These are phyloP conservation scores for Microtus montanus DNA, from an alignment of 2,113 vertebrate species.

Conservation along the genomic window DNA sequence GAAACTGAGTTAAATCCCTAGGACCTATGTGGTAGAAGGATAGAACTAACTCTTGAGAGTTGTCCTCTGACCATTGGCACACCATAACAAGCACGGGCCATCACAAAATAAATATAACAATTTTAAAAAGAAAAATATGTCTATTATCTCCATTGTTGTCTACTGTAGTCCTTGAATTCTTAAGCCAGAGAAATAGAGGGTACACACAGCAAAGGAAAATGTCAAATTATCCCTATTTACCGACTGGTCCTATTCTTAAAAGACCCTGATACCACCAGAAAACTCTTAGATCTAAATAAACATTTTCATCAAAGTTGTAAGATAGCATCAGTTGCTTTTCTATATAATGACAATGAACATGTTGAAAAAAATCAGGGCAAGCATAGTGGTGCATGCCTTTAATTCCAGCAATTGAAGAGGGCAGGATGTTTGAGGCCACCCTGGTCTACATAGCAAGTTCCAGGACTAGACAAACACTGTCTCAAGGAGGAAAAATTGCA, in stretches of 20 bases:
- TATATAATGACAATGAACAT: background rate
- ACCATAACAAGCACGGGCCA: background rate
- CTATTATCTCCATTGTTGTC: background rate
- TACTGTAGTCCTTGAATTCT: background rate
- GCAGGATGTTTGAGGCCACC: background rate
- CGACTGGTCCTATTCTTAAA: background rate
- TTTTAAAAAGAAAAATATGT: background rate
- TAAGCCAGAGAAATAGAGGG: background rate
- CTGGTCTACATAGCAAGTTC: background rate
- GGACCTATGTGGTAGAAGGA: background rate
- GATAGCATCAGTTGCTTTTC: background rate
- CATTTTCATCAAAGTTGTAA: background rate
- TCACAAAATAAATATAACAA: background rate
- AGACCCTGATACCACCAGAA: background rate
- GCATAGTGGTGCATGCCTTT: background rate
- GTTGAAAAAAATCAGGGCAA: background rate
- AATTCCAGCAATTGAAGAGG: background rate
- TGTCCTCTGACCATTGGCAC: background rate
- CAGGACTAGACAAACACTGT: background rate
- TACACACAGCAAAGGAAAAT: background rate
- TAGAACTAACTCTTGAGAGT: background rate
- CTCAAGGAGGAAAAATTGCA: background rate
- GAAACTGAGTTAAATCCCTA: background rate
- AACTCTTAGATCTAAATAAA: background rate
- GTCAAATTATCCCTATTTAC: background rate